These are phyloP conservation scores for Harpagus bidentatus DNA, from an alignment of 2,113 vertebrate genomes.

Conservation along the genomic window DNA sequence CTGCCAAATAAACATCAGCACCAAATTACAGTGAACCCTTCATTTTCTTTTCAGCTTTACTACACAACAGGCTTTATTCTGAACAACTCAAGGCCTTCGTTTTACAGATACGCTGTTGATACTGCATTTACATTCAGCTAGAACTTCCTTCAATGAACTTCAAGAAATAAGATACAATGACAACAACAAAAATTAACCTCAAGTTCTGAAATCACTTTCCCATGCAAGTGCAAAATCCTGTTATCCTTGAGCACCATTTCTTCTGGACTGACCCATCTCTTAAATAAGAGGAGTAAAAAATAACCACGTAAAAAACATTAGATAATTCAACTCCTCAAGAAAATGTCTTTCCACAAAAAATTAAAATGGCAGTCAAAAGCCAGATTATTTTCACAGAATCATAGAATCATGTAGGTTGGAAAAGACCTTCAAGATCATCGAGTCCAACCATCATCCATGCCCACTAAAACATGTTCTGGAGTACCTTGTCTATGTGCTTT, in stretches of 20 bases:
- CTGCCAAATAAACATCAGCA: neutral
- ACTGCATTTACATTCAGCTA: neutral
- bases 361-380: neutral
- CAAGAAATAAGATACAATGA: neutral
- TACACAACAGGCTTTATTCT: neutral
- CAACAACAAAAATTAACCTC: neutral
- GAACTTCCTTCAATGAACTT: neutral
- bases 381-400: neutral
- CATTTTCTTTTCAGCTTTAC: neutral
- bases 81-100: neutral
- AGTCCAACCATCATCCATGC: no score
- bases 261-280: neutral
- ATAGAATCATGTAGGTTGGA: no score
- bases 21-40: neutral
- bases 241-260: neutral
- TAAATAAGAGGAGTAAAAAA: neutral
- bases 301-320: fast-evolving
- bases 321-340: neutral
- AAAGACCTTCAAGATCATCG: no score
- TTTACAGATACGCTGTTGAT: neutral
- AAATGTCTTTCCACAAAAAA: neutral
- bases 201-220: neutral
- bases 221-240: neutral
- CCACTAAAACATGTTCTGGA: no score
- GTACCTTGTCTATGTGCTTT: no score